Conservation (phyloP, 2,113 vertebrate species). For the Bos javanicus region DNA sequence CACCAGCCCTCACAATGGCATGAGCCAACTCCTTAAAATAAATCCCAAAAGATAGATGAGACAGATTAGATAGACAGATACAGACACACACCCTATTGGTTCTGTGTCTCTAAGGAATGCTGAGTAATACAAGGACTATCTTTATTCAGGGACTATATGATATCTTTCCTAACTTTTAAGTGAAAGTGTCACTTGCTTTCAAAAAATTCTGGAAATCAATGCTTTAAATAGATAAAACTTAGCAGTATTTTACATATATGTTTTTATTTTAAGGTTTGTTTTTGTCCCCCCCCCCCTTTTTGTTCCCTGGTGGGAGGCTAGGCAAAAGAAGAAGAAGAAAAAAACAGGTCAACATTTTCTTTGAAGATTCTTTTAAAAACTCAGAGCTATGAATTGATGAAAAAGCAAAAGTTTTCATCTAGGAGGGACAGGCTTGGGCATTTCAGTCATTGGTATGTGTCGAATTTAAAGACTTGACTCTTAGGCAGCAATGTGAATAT, state of each 20-base stretch:
- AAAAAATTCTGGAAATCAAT: neutral
- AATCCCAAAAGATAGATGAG: neutral
- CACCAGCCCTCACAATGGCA: neutral
- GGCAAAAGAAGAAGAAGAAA: neutral
- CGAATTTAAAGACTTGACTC: neutral
- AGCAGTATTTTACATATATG: neutral
- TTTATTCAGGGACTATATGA: neutral
- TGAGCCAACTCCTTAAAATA: neutral
- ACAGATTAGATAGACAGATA: neutral
- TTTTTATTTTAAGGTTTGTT: neutral
- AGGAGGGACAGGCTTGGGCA: neutral
- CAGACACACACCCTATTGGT: neutral
- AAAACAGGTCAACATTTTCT: neutral
- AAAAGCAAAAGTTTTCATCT: neutral
- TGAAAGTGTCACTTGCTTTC: neutral
- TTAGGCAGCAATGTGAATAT: neutral
- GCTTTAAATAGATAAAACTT: neutral
- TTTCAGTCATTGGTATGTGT: neutral
- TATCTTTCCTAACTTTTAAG: neutral
- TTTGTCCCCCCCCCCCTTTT: neutral
- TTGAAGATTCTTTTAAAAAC: neutral
- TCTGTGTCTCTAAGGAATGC: neutral
- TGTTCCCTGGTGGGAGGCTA: neutral
- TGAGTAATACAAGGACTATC: neutral
- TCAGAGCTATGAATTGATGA: neutral